Base-by-base conservation (phyloP, 2,888 invertebrate species). In the Andrena bucephala region DNA sequence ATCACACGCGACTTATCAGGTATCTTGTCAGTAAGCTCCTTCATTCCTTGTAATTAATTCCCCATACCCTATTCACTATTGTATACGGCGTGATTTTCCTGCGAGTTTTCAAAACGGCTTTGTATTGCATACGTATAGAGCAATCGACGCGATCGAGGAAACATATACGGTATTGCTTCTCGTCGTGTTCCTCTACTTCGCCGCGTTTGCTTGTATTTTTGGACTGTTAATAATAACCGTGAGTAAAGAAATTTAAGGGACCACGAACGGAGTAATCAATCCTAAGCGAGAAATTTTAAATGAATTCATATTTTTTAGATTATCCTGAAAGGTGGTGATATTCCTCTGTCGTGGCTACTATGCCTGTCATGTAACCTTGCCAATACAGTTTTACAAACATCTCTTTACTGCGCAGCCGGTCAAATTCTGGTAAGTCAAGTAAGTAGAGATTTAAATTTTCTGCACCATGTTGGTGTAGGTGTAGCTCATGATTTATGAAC, bases 1-100 rank as follows among this genome's bases (percentile, higher is more conserved):
- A 73, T 36, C 77, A 77, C 57, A n/a, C 65, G 31, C 69, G 68
- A 4, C 20, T 84, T n/a, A 74, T 81, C 63, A 84, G 84, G 81
- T 77, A 27, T 33, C 13, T n/a, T 20, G 54, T 54, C 20, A 20
- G 2, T 8, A 6, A 50, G 50, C 50, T n/a, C 5, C n/a, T 50
- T 50, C 4, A n/a, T 50, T 50, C 6, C 2, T 10, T 2, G 36
- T 50, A n/a, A 50, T 50, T 52, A n/a, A 52, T 52, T 36, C 10
- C 36, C 10, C 10, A 8, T 36, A 8, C 33, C 8, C 33, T 36
- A 36, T 36, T 8, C 33, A 8, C 8, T 10, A 36, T 33, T 33
- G 33, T 8, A 8, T 8, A 2, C 33, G 33, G 33, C 33, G 2
- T 8, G 8, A 8, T 33, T 33, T 33, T 8, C 8, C 33, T 8